Evolutionary conservation across 2,888 invertebrate species (phyloP).

Genomic region (Orthonychiurus folsomi): DNA sequence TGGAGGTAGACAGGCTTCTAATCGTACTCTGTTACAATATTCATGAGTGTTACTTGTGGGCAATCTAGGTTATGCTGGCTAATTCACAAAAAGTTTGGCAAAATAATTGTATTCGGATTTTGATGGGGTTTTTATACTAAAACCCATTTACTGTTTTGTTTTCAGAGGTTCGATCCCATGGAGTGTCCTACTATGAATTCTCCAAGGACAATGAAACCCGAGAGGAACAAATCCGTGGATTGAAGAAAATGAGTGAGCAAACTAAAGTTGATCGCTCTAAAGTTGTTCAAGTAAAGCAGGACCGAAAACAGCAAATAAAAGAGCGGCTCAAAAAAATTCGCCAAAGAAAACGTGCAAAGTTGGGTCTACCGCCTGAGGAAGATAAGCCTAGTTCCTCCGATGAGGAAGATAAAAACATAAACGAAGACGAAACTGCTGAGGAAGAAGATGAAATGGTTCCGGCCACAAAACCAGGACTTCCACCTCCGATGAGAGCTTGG

Average conservation of each 20-base stretch:
- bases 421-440: conserved; percentile 25
- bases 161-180: conserved; percentile 79
- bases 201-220: conserved; percentile 75
- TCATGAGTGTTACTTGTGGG: too few species aligned
- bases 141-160: conserved; percentile 14
- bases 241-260: conserved; percentile 60
- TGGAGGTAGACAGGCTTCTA: too few species aligned
- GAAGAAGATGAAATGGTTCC: conserved; percentile 8
- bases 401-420: conserved; percentile 27
- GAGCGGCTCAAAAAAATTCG: conserved; percentile 46
- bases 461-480: background rate
- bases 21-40: too few species aligned
- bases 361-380: conserved; percentile 40
- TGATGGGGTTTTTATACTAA: too few species aligned
- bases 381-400: conserved; percentile 9
- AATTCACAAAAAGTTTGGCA: too few species aligned
- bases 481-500: conserved; percentile 54
- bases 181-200: conserved; percentile 85
- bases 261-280: conserved; percentile 55
- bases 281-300: conserved; percentile 48
- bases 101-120: too few species aligned
- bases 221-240: conserved; percentile 66
- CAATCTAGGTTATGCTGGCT: too few species aligned
- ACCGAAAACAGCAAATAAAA: conserved; percentile 42
- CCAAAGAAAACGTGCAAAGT: conserved; percentile 40